A percentile compares a stretch with the other conserved stretches of the same genome.
These are phyloP conservation scores for Leptinotarsa peninsularis DNA, from an alignment of 2,888 invertebrate genomes.

Conservation along the genomic window DNA sequence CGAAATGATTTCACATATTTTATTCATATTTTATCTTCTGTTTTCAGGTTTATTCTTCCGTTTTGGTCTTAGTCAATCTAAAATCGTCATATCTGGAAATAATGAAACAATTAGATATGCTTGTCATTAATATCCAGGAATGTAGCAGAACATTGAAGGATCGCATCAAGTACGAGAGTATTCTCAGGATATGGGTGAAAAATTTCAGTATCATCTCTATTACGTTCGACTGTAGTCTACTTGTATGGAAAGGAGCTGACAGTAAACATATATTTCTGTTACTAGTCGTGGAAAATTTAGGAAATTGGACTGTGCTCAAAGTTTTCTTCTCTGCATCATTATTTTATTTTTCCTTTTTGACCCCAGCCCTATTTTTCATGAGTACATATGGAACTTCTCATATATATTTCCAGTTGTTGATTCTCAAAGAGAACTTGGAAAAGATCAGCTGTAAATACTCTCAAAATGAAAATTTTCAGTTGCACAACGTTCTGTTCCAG, in stretches of 20 bases:
- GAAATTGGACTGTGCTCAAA: neutral
- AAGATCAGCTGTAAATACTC: neutral
- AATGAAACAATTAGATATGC: too few relatives aligned
- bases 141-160: neutral
- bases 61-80: too few relatives aligned
- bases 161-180: neutral
- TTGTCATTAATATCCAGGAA: neutral
- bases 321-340: neutral
- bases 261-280: neutral
- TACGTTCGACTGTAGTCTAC: neutral
- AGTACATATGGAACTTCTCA: neutral
- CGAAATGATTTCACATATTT: too few relatives aligned
- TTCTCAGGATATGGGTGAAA: neutral
- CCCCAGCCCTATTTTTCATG: neutral
- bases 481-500: neutral
- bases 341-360: neutral
- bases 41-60: too few relatives aligned
- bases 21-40: too few relatives aligned
- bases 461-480: neutral
- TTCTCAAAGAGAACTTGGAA: neutral
- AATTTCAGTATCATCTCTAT: neutral
- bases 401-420: constrained; percentile 1
- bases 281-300: neutral
- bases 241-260: neutral
- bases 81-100: too few relatives aligned